Evolutionary conservation across 1,140 invertebrate species (phyloP).

Genomic region (Rhopalosiphum maidis): DNA sequence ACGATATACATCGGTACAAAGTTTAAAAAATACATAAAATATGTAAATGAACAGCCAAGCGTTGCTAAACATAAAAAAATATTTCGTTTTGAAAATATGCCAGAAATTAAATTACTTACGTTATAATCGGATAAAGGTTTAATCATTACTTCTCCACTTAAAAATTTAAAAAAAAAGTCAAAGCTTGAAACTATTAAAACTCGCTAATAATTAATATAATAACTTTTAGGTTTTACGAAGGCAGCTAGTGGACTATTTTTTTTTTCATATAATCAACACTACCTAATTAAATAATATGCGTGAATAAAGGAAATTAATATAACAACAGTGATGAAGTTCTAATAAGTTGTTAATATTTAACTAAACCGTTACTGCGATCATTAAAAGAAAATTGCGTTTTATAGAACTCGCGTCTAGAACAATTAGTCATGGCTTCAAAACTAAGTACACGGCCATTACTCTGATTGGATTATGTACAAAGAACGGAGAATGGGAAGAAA

Average conservation of each 20-base stretch:
- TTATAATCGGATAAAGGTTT: not conserved
- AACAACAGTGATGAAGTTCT: not conserved
- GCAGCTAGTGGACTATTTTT: not conserved
- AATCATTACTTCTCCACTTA: not conserved
- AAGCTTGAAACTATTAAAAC: not conserved
- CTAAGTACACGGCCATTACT: slow-evolving; percentile 1
- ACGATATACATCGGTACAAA: not conserved
- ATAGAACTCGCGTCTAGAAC: slow-evolving; percentile 69
- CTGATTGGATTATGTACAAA: slow-evolving; percentile 4
- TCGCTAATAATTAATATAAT: not conserved
- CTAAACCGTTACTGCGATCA: not conserved
- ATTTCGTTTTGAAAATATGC: not conserved
- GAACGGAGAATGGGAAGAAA: not conserved
- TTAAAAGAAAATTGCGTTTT: slow-evolving; percentile 46
- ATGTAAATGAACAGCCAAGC: not conserved
- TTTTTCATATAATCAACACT: not conserved
- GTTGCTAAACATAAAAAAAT: not conserved
- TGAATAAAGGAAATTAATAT: not conserved
- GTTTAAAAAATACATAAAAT: not conserved
- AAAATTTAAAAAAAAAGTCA: not conserved
- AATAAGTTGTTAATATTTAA: not conserved
- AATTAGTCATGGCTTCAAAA: slow-evolving; percentile 46
- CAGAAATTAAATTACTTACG: not conserved
- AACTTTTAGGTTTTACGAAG: not conserved
- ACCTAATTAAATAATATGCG: not conserved